Conservation (phyloP, 2,888 invertebrate genomes). For the Lithophane semibrunnea region DNA sequence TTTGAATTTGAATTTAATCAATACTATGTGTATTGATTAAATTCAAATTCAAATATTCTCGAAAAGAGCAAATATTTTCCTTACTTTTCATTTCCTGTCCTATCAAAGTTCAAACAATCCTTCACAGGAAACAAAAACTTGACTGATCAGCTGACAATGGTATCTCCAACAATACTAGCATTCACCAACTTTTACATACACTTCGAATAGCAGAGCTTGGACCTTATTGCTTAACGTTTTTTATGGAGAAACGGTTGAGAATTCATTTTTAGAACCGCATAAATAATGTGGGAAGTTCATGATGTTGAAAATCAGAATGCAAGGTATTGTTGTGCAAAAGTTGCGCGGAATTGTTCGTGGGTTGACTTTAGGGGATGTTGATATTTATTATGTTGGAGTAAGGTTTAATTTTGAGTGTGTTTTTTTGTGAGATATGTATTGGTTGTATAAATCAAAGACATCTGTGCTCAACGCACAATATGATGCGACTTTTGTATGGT, state of each 20-base stretch:
- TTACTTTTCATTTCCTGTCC: slow-evolving; percentile 36
- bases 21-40: too few relatives aligned
- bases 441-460: slow-evolving; percentile 69
- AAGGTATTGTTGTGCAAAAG: slow-evolving; percentile 37
- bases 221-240: neutral
- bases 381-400: neutral
- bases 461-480: slow-evolving; percentile 71
- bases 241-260: neutral
- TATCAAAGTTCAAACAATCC: slow-evolving; percentile 72
- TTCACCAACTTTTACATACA: slow-evolving; percentile 21
- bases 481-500: slow-evolving; percentile 52
- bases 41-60: too few relatives aligned
- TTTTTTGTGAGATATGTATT: neutral
- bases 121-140: slow-evolving; percentile 65
- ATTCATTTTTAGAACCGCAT: neutral
- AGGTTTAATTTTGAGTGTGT: slow-evolving; percentile 11
- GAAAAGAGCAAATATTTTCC: neutral
- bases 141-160: slow-evolving; percentile 51
- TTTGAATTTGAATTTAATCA: neutral
- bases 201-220: neutral
- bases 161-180: slow-evolving; percentile 37
- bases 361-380: neutral
- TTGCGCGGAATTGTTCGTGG: neutral
- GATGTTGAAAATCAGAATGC: slow-evolving; percentile 50
- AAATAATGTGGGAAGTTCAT: slow-evolving; percentile 12